Conservation (phyloP, 64 coral and sea anemone genomes). For the Catalaphyllia jardinei region DNA sequence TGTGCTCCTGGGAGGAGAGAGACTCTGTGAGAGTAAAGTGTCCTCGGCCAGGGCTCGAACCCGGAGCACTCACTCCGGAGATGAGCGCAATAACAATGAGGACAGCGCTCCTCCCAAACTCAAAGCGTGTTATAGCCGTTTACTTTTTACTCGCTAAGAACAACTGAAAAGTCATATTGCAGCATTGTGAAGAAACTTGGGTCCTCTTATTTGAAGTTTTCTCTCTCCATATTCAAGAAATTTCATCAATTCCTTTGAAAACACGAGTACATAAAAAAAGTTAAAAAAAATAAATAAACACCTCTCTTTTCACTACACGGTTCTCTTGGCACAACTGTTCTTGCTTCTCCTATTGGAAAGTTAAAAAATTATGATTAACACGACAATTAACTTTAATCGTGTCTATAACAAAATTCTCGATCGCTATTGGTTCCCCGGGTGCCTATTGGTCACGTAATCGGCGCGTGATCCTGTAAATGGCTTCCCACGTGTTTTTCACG, state of each 20-base stretch:
- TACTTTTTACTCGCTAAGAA: not conserved
- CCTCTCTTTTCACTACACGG: slow-evolving; percentile 43
- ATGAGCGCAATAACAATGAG: no score
- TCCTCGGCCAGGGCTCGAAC: no score
- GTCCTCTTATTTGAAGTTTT: not conserved
- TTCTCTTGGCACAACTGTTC: slow-evolving; percentile 43
- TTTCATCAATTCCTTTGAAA: not conserved
- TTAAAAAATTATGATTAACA: not conserved
- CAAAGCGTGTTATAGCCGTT: not conserved
- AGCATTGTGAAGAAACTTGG: not conserved
- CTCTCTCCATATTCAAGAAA: not conserved
- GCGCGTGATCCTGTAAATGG: no score
- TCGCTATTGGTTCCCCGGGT: no score
- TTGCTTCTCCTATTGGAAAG: slow-evolving; percentile 38
- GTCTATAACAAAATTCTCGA: no score
- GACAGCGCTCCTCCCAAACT: no score
- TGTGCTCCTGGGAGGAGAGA: no score
- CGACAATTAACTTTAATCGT: not conserved
- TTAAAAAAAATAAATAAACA: not conserved
- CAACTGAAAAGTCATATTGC: not conserved
- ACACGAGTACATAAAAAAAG: not conserved
- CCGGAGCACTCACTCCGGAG: no score
- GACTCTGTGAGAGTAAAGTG: no score
- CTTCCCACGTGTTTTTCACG: no score
- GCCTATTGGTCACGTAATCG: no score